A percentile compares a stretch with the other conserved stretches of the same genome.
These are phyloP conservation scores for Acanthosepion lycidas DNA, from an alignment of 2,888 invertebrate species.

Conservation along the genomic window DNA sequence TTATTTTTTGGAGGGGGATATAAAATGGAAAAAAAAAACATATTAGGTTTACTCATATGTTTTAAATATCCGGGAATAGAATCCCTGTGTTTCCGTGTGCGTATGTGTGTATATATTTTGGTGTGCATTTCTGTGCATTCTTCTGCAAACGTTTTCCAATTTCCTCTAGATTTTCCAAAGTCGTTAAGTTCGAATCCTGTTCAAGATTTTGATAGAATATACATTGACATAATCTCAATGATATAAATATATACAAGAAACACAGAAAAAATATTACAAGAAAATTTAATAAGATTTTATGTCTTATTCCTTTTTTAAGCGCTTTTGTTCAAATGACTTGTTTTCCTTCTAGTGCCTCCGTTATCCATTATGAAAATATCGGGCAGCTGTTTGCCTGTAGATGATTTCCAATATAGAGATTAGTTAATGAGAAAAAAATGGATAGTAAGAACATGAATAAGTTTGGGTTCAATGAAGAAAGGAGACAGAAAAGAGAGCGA, in stretches of 20 bases:
- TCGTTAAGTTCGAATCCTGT: slow-evolving; percentile 1
- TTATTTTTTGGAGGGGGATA: not conserved
- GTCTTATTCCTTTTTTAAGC: not conserved
- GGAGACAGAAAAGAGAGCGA: not conserved
- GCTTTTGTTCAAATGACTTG: not conserved
- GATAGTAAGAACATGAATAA: not conserved
- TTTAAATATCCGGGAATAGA: not conserved
- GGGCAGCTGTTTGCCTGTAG: not conserved
- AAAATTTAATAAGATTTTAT: not conserved
- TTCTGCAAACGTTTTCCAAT: not conserved
- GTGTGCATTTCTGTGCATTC: not conserved
- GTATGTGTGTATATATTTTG: not conserved
- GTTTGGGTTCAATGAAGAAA: not conserved
- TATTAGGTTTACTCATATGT: not conserved
- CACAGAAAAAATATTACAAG: not conserved
- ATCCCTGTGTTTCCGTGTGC: not conserved
- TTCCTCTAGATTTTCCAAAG: slow-evolving; percentile 1
- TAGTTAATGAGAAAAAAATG: not conserved
- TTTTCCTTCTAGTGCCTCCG: not conserved
- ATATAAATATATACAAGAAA: not conserved
- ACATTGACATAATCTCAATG: not conserved
- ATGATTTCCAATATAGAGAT: not conserved
- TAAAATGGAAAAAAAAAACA: not conserved
- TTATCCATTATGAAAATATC: not conserved
- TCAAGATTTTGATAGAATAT: slow-evolving; percentile 18